Evolutionary conservation across 2,888 invertebrate genomes (phyloP), one percentile per base, ranked within the genome.

Genomic region (Napeogenes inachia): DNA sequence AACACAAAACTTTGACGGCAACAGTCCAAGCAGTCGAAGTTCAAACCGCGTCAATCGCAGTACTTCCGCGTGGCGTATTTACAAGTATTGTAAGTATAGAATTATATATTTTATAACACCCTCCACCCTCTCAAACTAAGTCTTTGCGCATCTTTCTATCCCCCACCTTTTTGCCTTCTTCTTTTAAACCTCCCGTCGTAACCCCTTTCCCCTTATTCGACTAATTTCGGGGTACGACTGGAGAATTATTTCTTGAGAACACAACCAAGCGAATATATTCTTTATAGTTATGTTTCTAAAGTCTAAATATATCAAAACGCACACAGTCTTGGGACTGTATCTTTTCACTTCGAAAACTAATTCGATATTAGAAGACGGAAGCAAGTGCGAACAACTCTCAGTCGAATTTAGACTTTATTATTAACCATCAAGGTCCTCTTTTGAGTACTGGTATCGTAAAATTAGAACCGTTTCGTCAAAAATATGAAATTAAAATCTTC

Each of bases 21-120:
- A 3, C 42, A 42, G 3, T 10, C 42, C 42, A 42, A 13, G n/a
- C 35, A 30, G 50, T 45, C 64, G 78, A 85, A 82, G 80, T 81
- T 77, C 88, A 87, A 85, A 67, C 59, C 65, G 13, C 3, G 8
- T 35, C 47, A 45, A 45, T 63, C 79, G 71, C 56, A 68, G 75
- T 82, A 87, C 88, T 90, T 89, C 90, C 90, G 89, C 88, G 85
- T 89, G 79, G 82, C 89, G 89, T 90, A 90, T 90, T 90, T 90
- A 90, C 90, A 90, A 90, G 90, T 90, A 90, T 90, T 90, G 90
- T 90, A 89, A 90, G 90, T 89, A 89, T 90, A 90, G 89, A 90
- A 90, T 90, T 90, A 90, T 90, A 90, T 89, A 90, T 90, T 90
- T 90, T 89, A 89, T 89, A 90, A 89, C 89, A 81, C 88, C 87